Base-by-base conservation (phyloP, 2,113 vertebrate species). In the Neodontobutis hainanensis region DNA sequence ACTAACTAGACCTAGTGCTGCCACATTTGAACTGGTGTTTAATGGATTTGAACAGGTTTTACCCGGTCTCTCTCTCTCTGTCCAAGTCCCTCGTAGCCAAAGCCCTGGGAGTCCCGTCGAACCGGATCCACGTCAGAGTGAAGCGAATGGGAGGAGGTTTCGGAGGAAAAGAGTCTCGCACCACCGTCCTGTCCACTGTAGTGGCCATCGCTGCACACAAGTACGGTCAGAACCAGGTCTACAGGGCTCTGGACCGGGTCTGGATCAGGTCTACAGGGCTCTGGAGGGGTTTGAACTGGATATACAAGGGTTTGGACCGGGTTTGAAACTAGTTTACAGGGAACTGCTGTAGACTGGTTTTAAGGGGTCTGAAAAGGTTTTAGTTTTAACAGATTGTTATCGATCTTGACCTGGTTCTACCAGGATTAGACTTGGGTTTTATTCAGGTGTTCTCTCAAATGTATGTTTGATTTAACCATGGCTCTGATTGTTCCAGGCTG, bases 91-190 rank as follows among this genome's bases (percentile, higher is more conserved):
- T 93, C 73, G 89, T 94, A 59, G 95, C 97, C 42, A 92, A 88
- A 34, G 94, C 90, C 3, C 36, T 99, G 74, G 96, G 95, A 2
- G 86, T 99, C 7, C 93, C 96, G 5, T 88, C 85, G 6, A 99
- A 94, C 75, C 83, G 93, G 1, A 70, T 99, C 70, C 77, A 95
- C 60, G 94, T 96, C 51, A 91, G 95, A 42, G 95, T 99, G 63
- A 99, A 99, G 88, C 92, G 97, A 86, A 92, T 99, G 90, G 97
- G 97, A 34, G 97, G 97, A 67, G 97, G 95, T 61, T 99, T 99
- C 64, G 97, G 97, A 12, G 97, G 97, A n/a, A 99, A 99, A 79
- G 97, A 99, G 79, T 93, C 92, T 1, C 91, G 96, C 10, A 93
- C 78, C 69, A 94, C 89, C 0, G 0, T 96, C 44, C 16, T 99